phyloP scores from a whole-genome alignment of 2,113 vertebrate genomes.

The Puma concolor region DNA sequence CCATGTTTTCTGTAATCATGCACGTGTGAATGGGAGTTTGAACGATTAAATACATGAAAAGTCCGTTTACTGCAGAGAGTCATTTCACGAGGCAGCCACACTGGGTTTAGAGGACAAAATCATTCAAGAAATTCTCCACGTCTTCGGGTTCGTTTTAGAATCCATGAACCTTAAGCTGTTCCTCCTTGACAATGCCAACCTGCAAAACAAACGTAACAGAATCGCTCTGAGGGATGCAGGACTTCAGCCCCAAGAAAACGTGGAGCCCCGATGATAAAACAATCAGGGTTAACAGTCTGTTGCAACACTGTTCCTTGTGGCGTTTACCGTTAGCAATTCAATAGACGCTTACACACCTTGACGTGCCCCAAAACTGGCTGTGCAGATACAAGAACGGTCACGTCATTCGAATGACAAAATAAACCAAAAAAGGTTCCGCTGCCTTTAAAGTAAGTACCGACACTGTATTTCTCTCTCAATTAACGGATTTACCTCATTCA shows the following conservation, averaged over 20 bases:
- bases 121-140: slow-evolving; percentile 79
- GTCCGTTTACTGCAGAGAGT: slow-evolving; percentile 87
- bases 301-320: not conserved
- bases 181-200: slow-evolving; percentile 94
- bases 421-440: not conserved
- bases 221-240: not conserved
- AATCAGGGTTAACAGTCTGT: accelerated
- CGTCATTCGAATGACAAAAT: not conserved
- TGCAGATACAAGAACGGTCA: accelerated
- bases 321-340: not conserved
- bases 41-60: slow-evolving; percentile 81
- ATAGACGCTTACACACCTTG: not conserved
- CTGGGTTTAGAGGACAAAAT: slow-evolving; percentile 71
- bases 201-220: slow-evolving; percentile 74
- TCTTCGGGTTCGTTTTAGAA: slow-evolving; percentile 85
- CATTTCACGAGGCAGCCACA: slow-evolving; percentile 84
- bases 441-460: not conserved
- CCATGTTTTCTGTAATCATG: slow-evolving; percentile 81
- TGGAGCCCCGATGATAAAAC: not conserved
- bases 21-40: slow-evolving; percentile 81
- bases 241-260: not conserved
- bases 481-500: not conserved
- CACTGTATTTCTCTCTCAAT: not conserved
- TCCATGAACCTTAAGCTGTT: slow-evolving; percentile 94
- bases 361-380: accelerated